Evolutionary conservation across 2,113 vertebrate genomes (phyloP).

Genomic region (Sorex araneus): DNA sequence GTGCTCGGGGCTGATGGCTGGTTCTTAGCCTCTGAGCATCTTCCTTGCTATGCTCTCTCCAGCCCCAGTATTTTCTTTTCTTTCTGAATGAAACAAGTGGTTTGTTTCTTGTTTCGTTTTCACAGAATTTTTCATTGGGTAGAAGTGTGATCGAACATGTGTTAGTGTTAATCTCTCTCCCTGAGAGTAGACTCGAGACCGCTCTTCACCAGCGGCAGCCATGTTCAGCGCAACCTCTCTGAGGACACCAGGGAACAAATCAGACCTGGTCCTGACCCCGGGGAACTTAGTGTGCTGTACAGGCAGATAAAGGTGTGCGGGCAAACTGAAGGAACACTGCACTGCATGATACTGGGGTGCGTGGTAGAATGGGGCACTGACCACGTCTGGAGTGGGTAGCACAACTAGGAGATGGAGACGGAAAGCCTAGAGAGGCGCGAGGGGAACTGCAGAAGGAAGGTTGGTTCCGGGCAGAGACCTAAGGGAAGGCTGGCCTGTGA

Average conservation of each 20-base stretch:
- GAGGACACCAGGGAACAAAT: background rate
- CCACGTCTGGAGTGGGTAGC: background rate
- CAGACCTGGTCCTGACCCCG: background rate
- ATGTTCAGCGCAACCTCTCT: background rate
- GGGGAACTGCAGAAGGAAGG: background rate
- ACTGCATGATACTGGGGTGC: background rate
- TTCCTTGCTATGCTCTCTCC: too few species aligned
- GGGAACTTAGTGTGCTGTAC: background rate
- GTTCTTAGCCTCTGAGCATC: too few species aligned
- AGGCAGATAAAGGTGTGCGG: background rate
- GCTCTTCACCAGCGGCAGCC: background rate
- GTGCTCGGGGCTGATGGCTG: too few species aligned
- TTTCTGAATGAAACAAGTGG: conserved; percentile 18
- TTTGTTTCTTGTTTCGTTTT: conserved; percentile 35
- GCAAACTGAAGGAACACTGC: too few species aligned
- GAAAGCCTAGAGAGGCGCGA: background rate
- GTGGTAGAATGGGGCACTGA: background rate
- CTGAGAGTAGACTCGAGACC: background rate
- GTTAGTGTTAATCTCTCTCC: too few species aligned
- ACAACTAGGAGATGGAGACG: background rate
- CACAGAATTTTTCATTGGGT: background rate
- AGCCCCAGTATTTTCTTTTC: too few species aligned
- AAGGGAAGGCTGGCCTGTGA: background rate
- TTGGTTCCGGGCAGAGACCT: background rate
- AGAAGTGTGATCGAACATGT: conserved; percentile 36